Base-by-base conservation (phyloP, 2,797 vertebrate species). In the Gouania willdenowi region DNA sequence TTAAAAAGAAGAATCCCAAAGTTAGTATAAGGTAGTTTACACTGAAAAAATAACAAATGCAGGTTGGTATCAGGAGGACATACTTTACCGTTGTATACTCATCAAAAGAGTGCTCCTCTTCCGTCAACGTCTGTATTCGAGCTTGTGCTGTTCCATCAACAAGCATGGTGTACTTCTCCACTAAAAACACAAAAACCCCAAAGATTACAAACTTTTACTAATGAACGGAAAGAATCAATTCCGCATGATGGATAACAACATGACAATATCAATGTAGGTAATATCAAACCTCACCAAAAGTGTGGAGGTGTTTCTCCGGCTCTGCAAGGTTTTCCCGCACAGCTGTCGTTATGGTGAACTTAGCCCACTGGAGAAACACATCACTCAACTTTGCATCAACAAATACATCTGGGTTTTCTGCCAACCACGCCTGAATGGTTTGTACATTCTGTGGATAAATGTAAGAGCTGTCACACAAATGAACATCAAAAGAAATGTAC, bases 111-210 rank as follows among this genome's bases (percentile, higher is more conserved):
- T 90, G 92, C 2, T 93, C 75, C 59, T 92, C 89, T 35, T 76
- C 43, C 39, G 91, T 50, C 79, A 94, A 96, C 29, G n/a, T 76
- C 9, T 91, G 48, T 48, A 97, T 73, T 41, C 15, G 54, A 13
- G 77, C 34, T 56, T 84, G 68, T 17, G 96, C 94, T 7, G 81
- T 85, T 37, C 94, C 95, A 74, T 93, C 89, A 51, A 94, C 81
- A 6, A 99, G 83, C 96, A 97, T 99, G 72, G 87, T 86, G 59
- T 94, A 98, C 4, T 34, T 89, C 44, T 90, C 62, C 51, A 92
- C 97, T 99, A 60, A 76, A n/a, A 75, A n/a, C n/a, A n/a, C n/a
- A n/a, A n/a, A n/a, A n/a, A n/a, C n/a, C n/a, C n/a, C n/a, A 82
- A 66, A 48, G 41, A 41, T n/a, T 44, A 20, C 61, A 11, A 7